Percentiles rank a stretch among this genome's conserved stretches.
phyloP scores from a whole-genome alignment of 2,888 invertebrate genomes.

The Thelaira solivaga region DNA sequence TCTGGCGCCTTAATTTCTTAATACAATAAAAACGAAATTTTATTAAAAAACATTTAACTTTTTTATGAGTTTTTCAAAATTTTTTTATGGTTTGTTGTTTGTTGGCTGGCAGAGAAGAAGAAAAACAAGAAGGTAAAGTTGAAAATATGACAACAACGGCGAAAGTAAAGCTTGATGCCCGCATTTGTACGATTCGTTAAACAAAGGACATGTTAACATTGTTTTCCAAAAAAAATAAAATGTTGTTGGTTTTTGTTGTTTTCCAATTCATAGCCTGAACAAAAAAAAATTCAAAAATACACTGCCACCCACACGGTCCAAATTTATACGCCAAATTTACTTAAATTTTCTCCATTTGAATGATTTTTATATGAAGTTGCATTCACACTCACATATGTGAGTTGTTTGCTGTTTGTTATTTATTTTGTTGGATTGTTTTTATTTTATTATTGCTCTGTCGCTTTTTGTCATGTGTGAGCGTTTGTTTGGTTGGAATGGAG shows the following conservation, averaged over 20 bases:
- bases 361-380: conserved; percentile 62
- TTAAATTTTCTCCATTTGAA: conserved; percentile 55
- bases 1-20: conserved; percentile 59
- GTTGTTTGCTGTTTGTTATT: conserved; percentile 59
- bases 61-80: conserved; percentile 61
- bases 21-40: conserved; percentile 50
- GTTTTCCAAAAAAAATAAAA: conserved; percentile 46
- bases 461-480: too few species aligned
- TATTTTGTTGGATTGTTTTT: conserved; percentile 47
- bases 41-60: conserved; percentile 61
- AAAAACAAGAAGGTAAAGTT: background rate
- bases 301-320: background rate
- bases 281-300: conserved; percentile 21
- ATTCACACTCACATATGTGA: conserved; percentile 30
- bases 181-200: conserved; percentile 78
- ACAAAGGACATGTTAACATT: conserved; percentile 76
- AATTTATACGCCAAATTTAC: conserved; percentile 61
- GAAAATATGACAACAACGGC: conserved; percentile 1
- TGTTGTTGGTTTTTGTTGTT: conserved; percentile 14
- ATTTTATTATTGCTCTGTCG: too few species aligned
- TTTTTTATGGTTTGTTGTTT: conserved; percentile 15
- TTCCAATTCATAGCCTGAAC: conserved; percentile 8
- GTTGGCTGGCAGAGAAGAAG: background rate
- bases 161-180: conserved; percentile 68
- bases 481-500: conserved; percentile 54